A percentile compares a stretch with the other conserved stretches of the same genome.
Evolutionary conservation across 2,113 vertebrate genomes (phyloP).

Genomic region (Lipophrys pholis): DNA sequence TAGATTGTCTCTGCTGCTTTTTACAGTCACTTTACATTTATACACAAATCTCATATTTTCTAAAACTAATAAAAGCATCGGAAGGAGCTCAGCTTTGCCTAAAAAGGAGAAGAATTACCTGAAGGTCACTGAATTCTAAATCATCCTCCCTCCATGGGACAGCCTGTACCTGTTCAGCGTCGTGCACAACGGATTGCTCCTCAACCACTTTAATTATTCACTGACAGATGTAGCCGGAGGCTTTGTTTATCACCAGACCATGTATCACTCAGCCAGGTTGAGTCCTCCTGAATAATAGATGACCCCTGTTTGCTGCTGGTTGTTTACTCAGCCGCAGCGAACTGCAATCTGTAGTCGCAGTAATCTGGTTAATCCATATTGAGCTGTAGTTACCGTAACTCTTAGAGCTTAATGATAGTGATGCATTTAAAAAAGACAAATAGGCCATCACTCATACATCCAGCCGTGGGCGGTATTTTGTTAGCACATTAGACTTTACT

Average conservation of each 20-base stretch:
- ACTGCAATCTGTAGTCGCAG: slow-evolving; percentile 27
- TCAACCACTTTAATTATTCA: slow-evolving; percentile 61
- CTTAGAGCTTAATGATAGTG: slow-evolving; percentile 49
- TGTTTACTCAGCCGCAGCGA: slow-evolving; percentile 45
- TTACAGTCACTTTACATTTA: neutral
- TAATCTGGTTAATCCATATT: slow-evolving; percentile 61
- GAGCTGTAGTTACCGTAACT: slow-evolving; percentile 56
- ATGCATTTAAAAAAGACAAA: slow-evolving; percentile 47
- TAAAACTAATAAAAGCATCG: slow-evolving; percentile 2
- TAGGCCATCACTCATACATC: slow-evolving; percentile 28
- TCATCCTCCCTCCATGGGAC: neutral
- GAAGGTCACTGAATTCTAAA: neutral
- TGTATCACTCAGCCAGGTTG: slow-evolving; percentile 48
- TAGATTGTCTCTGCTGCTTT: neutral
- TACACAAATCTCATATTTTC: too few species aligned
- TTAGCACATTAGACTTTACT: slow-evolving; percentile 1
- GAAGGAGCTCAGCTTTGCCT: neutral
- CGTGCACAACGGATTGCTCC: slow-evolving; percentile 6
- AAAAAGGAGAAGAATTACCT: neutral
- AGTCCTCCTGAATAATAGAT: slow-evolving; percentile 67
- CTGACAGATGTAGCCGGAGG: slow-evolving; percentile 42
- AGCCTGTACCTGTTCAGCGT: neutral
- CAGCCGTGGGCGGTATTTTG: slow-evolving; percentile 33
- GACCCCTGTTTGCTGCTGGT: slow-evolving; percentile 52
- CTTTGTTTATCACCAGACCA: slow-evolving; percentile 53